Conservation (phyloP, 2,888 invertebrate species). For the Andrena hattorfiana region DNA sequence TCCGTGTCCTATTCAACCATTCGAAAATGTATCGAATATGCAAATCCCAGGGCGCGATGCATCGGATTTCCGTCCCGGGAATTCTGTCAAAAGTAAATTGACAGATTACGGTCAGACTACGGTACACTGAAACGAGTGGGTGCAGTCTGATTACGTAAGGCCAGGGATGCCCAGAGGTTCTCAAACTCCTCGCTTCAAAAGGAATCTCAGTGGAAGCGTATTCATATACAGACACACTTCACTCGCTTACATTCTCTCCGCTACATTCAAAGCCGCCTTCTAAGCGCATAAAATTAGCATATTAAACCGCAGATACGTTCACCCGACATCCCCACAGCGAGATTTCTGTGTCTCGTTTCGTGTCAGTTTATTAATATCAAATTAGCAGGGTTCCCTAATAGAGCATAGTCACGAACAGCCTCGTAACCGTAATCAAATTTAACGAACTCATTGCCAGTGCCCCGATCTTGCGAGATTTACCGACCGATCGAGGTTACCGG, state of each 20-base stretch:
- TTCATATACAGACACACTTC: too few relatives aligned
- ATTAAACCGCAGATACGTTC: background rate
- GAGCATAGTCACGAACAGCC: background rate
- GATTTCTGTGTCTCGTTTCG: background rate
- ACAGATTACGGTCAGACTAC: slow-evolving; percentile 64
- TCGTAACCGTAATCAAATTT: background rate
- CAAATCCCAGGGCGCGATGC: slow-evolving; percentile 62
- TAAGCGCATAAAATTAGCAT: background rate
- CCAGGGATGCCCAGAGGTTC: slow-evolving; percentile 60
- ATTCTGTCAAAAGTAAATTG: slow-evolving; percentile 67
- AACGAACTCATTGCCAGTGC: too few relatives aligned
- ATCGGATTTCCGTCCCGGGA: slow-evolving; percentile 64
- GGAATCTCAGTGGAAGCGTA: background rate
- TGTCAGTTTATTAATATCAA: background rate
- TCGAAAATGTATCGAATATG: slow-evolving; percentile 65
- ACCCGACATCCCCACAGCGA: background rate
- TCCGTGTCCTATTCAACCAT: slow-evolving; percentile 29
- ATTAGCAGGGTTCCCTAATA: background rate
- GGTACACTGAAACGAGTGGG: slow-evolving; percentile 51
- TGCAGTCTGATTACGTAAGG: slow-evolving; percentile 70
- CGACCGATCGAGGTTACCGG: too few relatives aligned
- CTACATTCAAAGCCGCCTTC: too few relatives aligned
- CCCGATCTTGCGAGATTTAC: too few relatives aligned
- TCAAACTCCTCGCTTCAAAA: slow-evolving; percentile 24
- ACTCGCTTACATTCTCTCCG: too few relatives aligned